Evolutionary conservation across 1,140 invertebrate species (phyloP), one percentile per base, ranked within the genome.

Genomic region (Epicauta chinensis): DNA sequence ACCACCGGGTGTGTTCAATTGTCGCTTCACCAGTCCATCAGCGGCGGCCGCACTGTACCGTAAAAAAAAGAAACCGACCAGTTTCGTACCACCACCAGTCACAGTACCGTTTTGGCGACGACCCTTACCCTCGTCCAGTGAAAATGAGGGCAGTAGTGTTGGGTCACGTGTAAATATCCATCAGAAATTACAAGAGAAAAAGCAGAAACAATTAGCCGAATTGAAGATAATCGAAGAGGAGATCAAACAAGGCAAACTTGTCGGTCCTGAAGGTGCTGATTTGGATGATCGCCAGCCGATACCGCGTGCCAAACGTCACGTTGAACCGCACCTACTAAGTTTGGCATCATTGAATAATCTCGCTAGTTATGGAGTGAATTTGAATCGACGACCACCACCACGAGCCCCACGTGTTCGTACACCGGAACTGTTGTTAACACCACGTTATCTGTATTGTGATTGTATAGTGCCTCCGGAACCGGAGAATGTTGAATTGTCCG

Each of bases 61-160:
- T 14, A 93, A 93, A 64, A 92, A 91, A 70, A 93, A 93, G 64
- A 92, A 92, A 65, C 89, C 89, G 9, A 91, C 89, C 0, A 84
- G 81, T 1, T 91, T 92, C 67, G 82, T 92, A 2, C 89, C 87
- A 2, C 75, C 65, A 9, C 71, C 71, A 36, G 73, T 71, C 53
- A 70, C 77, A 23, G 78, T 81, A 61, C 87, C 85, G 2, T 91
- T 91, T 74, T 91, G 89, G 89, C 80, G 88, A 52, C 73, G 83
- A 42, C 84, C 87, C 0, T 69, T 88, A 10, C 82, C 83, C 1
- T 69, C 67, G 5, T 82, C 76, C 37, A 86, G 76, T 62, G 85
- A 89, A 62, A 82, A 82, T 54, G 87, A 89, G 64, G 79, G 61
- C 6, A 62, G 79, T 16, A 82, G 82, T 57, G 80, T 86, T 1